A percentile compares a stretch with the other conserved stretches of the same genome.
Evolutionary conservation across 2,113 vertebrate species (phyloP).

Genomic region (Myotis yumanensis): DNA sequence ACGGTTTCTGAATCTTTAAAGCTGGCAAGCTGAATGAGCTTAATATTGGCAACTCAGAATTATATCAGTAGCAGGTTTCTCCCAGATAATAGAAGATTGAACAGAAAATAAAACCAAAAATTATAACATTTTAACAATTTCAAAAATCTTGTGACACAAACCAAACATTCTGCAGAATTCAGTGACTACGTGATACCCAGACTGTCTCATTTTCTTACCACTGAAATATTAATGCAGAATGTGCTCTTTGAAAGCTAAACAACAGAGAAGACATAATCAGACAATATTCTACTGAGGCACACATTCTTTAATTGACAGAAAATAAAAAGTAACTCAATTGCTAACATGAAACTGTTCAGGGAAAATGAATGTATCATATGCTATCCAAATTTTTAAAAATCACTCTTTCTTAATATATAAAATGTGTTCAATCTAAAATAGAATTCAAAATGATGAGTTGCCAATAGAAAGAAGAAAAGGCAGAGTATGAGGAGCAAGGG

Average conservation of each 20-base stretch:
- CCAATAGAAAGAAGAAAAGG: background rate
- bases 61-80: background rate
- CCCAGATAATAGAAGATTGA: background rate
- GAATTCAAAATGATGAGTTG: background rate
- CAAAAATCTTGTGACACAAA: background rate
- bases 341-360: background rate
- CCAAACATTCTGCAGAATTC: background rate
- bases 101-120: constrained; percentile 1
- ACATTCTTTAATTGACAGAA: background rate
- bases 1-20: background rate
- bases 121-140: background rate
- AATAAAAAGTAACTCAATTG: background rate
- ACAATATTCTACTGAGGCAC: background rate
- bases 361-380: background rate
- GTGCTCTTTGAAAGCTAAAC: background rate
- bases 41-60: background rate
- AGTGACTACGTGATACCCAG: background rate
- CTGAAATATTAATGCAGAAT: background rate
- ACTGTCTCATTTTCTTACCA: background rate
- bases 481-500: background rate
- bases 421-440: background rate
- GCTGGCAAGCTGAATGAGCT: background rate
- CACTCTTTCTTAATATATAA: background rate
- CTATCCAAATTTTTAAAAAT: background rate
- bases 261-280: background rate